Percentiles rank a stretch among this genome's conserved stretches.
These are phyloP conservation scores for Lasioglossum malachurum DNA, from an alignment of 2,888 invertebrate species.

Conservation along the genomic window DNA sequence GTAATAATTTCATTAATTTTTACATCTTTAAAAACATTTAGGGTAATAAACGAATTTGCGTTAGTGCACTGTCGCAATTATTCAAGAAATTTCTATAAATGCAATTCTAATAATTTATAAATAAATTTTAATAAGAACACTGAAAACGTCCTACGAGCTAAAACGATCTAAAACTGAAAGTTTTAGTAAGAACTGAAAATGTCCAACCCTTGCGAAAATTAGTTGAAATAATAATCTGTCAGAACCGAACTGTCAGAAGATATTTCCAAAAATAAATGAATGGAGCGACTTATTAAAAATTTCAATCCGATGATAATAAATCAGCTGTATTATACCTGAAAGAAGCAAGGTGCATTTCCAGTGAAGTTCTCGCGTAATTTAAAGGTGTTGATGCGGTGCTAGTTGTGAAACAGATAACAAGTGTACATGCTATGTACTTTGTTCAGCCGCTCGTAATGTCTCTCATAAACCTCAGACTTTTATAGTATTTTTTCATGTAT, in stretches of 20 bases:
- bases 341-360: not conserved
- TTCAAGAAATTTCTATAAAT: not conserved
- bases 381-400: not conserved
- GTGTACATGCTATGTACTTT: conserved; percentile 1
- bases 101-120: not conserved
- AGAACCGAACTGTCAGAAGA: not conserved
- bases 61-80: not conserved
- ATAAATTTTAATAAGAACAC: not conserved
- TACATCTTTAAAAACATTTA: not conserved
- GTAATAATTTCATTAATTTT: not conserved
- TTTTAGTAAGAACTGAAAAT: not conserved
- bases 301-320: not conserved
- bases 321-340: not conserved
- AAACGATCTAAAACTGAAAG: not conserved
- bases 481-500: not conserved
- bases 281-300: not conserved
- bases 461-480: conserved; percentile 15
- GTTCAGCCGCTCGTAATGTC: conserved; percentile 11
- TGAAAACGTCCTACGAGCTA: not conserved
- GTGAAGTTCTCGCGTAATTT: not conserved
- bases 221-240: not conserved
- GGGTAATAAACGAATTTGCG: not conserved
- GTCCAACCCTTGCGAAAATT: not conserved
- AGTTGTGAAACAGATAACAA: conserved; percentile 3
- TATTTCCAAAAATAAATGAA: not conserved